phyloP scores from a whole-genome alignment of 2,888 invertebrate species.

The Macrosiphum euphorbiae region DNA sequence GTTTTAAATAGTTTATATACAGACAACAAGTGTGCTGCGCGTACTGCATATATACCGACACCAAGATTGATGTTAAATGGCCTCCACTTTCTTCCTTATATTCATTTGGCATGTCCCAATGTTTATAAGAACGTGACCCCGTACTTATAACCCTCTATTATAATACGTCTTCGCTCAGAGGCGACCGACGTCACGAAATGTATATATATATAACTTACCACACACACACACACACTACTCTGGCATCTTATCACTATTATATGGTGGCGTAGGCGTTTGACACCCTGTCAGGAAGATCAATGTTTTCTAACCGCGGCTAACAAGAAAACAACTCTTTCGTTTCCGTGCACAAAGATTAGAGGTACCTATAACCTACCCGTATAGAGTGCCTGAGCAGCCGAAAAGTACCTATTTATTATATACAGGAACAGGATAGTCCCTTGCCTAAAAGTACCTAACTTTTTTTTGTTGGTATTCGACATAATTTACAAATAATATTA shows the following conservation, averaged over 20 bases:
- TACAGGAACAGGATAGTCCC: not conserved
- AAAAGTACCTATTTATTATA: not conserved
- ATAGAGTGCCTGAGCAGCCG: not conserved
- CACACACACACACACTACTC: not conserved
- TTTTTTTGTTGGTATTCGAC: not conserved
- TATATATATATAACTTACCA: not conserved
- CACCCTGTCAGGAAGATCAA: slow-evolving; percentile 63
- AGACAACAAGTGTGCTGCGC: not conserved
- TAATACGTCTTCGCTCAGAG: slow-evolving; percentile 30
- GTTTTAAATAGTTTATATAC: not conserved
- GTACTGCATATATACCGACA: not conserved
- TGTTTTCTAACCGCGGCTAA: slow-evolving; percentile 47
- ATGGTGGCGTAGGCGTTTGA: slow-evolving; percentile 47
- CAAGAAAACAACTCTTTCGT: slow-evolving; percentile 54
- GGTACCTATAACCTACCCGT: not conserved
- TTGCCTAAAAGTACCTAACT: not conserved
- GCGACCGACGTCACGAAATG: slow-evolving; percentile 30
- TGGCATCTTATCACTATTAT: slow-evolving; percentile 14
- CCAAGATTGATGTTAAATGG: slow-evolving; percentile 49
- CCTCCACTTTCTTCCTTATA: slow-evolving; percentile 29
- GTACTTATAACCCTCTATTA: slow-evolving; percentile 49
- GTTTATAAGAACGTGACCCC: slow-evolving; percentile 62
- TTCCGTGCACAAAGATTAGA: not conserved
- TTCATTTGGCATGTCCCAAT: slow-evolving; percentile 60
- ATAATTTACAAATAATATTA: not conserved